Base-by-base conservation (phyloP, 2,797 vertebrate species). In the Ataeniobius toweri region DNA sequence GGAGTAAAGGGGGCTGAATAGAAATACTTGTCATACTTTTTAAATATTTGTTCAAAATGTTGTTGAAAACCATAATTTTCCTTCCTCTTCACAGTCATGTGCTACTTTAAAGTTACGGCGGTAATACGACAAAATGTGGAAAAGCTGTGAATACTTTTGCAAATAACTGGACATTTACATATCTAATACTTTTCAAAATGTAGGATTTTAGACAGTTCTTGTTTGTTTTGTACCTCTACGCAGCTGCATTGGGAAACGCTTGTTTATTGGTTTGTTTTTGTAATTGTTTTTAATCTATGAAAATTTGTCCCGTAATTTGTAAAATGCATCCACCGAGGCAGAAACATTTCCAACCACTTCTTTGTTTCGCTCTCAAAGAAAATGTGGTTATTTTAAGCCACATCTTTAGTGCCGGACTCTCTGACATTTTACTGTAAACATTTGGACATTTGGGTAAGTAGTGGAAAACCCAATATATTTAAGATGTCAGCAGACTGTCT, bases 381-480 rank as follows among this genome's bases (percentile, higher is more conserved):
- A 53, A 53, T 6, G 31, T 20, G 28, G 65, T 56, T 41, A 73
- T 56, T 56, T 73, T n/a, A 58, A 59, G 39, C 36, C 71, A 5
- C 6, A 65, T 6, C 14, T 44, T 72, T n/a, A 53, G 13, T 14
- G 20, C 20, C 39, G 26, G 67, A 46, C 50, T n/a, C 14, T 44
- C 28, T 78, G 36, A 70, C 69, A 71, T 75, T 74, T 56, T 28
- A 6, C 48, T 50, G 5, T 46, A 67, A 79, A 63, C 13, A 36
- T 50, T 59, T 18, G 70, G 7, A 63, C 13, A 36, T 50, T 59
- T 18, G 70, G 7, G 46, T 16, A 24, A 58, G 58, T 71, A n/a
- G 75, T 72, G 41, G 58, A 80, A 53, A 69, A 24, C 26, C 12
- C 6, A 8, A 22, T 16, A 67, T 44, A 68, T 61, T 44, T 69